Evolutionary conservation across 2,888 invertebrate genomes (phyloP), one percentile per base, ranked within the genome.

Genomic region (Cephus spinipes): DNA sequence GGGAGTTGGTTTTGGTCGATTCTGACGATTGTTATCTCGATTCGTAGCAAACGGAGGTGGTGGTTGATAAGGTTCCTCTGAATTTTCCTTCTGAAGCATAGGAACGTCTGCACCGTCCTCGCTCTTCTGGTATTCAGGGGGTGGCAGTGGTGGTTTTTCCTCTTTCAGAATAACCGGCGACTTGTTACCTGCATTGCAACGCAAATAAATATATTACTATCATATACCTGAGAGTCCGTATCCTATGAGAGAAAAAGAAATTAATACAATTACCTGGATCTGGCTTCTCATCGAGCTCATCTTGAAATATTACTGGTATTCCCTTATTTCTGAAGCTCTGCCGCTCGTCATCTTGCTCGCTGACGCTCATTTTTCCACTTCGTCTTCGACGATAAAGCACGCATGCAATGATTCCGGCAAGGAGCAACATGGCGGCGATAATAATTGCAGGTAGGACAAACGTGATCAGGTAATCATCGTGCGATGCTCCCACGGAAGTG

Each of bases 261-360:
- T 12, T 31, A 71, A 31, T 71, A 31, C 12, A 71, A 31, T 81
- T 84, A 91, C 91, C 96, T 32, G 97, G 95, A 91, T 97, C 97
- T 0, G 96, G 97, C 86, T 98, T 96, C 88, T 98, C 98, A 86
- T 98, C 98, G 73, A 99, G 93, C 91, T 99, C 99, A 91, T 99
- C 98, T 92, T 97, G 97, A 92, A 99, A 98, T 89, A 99, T 99
- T 69, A 99, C 98, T 0, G 99, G 99, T 87, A 98, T 98, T 76
- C 94, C 94, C 91, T 96, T 96, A 86, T 96, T 96, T 75, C 96
- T 94, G 93, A 97, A 96, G 82, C 96, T 96, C 89, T 96, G 95
- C 31, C 96, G 93, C 85, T 97, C 97, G 87, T 97, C 97, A 87
- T 97, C 96, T 92, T 95, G 94, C 92, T 95, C 94, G 88, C 95